These are phyloP conservation scores for Bombylius major DNA, from an alignment of 2,888 invertebrate species.

Conservation along the genomic window DNA sequence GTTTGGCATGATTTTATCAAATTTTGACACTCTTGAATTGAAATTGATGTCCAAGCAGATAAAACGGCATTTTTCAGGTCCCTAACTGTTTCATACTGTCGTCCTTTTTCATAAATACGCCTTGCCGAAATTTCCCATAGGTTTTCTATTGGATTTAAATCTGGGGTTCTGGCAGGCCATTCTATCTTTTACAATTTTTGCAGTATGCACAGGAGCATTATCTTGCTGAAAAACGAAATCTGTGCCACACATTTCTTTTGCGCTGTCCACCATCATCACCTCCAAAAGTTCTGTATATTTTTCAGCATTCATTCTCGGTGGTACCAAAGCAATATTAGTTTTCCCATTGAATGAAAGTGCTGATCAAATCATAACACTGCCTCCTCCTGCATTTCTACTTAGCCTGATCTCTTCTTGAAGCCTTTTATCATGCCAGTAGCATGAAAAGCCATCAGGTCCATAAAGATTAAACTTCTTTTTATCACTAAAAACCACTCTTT, in stretches of 20 bases:
- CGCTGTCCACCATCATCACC: not conserved
- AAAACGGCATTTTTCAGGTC: not conserved
- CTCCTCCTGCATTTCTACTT: not conserved
- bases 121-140: not conserved
- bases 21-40: no score
- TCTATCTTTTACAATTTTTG: not conserved
- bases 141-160: not conserved
- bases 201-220: not conserved
- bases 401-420: not conserved
- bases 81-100: not conserved
- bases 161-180: not conserved
- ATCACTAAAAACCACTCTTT: not conserved
- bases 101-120: not conserved
- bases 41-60: not conserved
- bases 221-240: slow-evolving; percentile 2
- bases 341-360: not conserved
- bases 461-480: not conserved
- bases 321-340: not conserved
- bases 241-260: not conserved
- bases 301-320: not conserved
- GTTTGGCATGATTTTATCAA: no score
- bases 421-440: not conserved
- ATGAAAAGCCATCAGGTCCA: not conserved
- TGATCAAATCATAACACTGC: not conserved
- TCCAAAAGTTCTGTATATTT: not conserved